Evolutionary conservation across 1,140 invertebrate genomes (phyloP).

Genomic region (fruit fly (Drosophila melanogaster)): Release_6_plus_ISO1_MT NT_033779.5:918001-918500

Average conservation of each 20-base stretch:
- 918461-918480: no score
- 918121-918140: slow-evolving; percentile 79
- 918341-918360: slow-evolving; percentile 48
- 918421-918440: background rate
- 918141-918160: slow-evolving; percentile 38
- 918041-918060: slow-evolving; percentile 44
- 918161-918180: slow-evolving; percentile 67
- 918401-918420: slow-evolving; percentile 8
- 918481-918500: no score
- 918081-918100: slow-evolving; percentile 64
- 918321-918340: slow-evolving; percentile 72
- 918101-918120: slow-evolving; percentile 82
- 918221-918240: background rate
- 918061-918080: slow-evolving; percentile 9
- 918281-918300: slow-evolving; percentile 43
- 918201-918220: slow-evolving; percentile 21
- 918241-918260: background rate
- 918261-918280: slow-evolving; percentile 20
- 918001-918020: slow-evolving; percentile 16
- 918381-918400: slow-evolving; percentile 31
- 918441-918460: no score
- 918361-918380: slow-evolving; percentile 32
- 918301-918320: slow-evolving; percentile 66
- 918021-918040: slow-evolving; percentile 12
- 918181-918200: slow-evolving; percentile 65